A percentile compares a stretch with the other conserved stretches of the same genome.
These are phyloP conservation scores for Chaetophractus vellerosus DNA, from an alignment of 2,797 vertebrate genomes.

Conservation along the genomic window DNA sequence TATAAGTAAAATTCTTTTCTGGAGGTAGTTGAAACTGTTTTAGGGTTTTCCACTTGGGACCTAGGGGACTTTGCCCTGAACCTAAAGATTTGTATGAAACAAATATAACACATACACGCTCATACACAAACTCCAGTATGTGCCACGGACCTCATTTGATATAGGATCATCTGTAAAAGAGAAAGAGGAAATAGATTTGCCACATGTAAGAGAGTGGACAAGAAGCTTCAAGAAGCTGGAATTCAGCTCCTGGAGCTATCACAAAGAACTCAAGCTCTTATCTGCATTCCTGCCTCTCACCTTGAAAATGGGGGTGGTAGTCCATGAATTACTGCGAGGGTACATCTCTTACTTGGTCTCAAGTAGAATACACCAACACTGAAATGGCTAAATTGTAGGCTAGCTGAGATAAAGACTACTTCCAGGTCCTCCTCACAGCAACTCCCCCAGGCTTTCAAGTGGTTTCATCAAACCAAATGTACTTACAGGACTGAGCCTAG, in stretches of 20 bases:
- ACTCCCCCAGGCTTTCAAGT: not conserved
- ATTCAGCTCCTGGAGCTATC: not conserved
- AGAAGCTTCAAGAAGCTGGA: not conserved
- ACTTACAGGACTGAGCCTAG: not conserved
- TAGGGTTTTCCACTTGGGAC: not conserved
- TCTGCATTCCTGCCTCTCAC: not conserved
- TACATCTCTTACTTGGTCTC: not conserved
- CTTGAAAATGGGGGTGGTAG: no score
- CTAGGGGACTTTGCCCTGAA: not conserved
- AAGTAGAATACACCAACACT: fast-evolving
- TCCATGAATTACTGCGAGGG: not conserved
- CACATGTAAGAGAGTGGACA: not conserved
- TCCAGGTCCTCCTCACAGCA: not conserved
- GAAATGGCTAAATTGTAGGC: not conserved
- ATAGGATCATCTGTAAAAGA: not conserved
- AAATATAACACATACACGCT: not conserved
- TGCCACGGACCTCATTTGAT: no score
- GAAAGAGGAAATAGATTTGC: not conserved
- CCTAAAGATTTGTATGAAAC: not conserved
- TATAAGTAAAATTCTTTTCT: not conserved
- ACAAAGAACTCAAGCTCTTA: not conserved
- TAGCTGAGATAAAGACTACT: not conserved
- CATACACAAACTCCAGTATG: not conserved
- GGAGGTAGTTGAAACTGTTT: not conserved
- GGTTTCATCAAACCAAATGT: not conserved